Evolutionary conservation across 2,888 invertebrate genomes (phyloP).

Genomic region (Parthenolecanium corni): DNA sequence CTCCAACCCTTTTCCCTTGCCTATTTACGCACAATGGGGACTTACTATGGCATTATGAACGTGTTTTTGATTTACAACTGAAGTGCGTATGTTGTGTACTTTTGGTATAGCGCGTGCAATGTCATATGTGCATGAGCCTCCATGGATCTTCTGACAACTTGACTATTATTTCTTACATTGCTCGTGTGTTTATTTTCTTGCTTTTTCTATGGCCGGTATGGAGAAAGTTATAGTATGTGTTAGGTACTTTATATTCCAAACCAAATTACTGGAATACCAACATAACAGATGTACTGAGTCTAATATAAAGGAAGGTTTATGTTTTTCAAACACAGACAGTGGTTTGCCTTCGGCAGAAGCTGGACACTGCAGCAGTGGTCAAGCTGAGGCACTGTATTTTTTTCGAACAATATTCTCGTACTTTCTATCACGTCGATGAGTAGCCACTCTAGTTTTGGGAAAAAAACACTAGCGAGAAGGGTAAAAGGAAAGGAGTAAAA

Average conservation of each 20-base stretch:
- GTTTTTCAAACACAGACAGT: conserved; percentile 16
- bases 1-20: not conserved
- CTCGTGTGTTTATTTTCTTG: too few relatives aligned
- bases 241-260: not conserved
- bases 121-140: conserved; percentile 2
- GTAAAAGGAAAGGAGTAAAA: too few relatives aligned
- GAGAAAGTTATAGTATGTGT: not conserved
- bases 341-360: conserved; percentile 21
- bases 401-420: conserved; percentile 14
- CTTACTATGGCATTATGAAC: conserved; percentile 7
- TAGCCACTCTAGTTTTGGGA: conserved; percentile 6
- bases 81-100: not conserved
- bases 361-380: conserved; percentile 18
- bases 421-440: conserved; percentile 18
- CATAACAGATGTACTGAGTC: not conserved
- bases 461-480: not conserved
- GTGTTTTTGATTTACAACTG: conserved; percentile 21
- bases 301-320: too few relatives aligned
- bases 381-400: conserved; percentile 9
- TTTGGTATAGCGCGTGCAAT: conserved; percentile 19
- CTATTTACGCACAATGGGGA: conserved; percentile 9
- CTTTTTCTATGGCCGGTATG: not conserved
- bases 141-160: not conserved
- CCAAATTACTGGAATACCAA: not conserved
- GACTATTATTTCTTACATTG: too few relatives aligned